Evolutionary conservation across 1,140 invertebrate species (phyloP).

Genomic region (Bombyx mandarina): DNA sequence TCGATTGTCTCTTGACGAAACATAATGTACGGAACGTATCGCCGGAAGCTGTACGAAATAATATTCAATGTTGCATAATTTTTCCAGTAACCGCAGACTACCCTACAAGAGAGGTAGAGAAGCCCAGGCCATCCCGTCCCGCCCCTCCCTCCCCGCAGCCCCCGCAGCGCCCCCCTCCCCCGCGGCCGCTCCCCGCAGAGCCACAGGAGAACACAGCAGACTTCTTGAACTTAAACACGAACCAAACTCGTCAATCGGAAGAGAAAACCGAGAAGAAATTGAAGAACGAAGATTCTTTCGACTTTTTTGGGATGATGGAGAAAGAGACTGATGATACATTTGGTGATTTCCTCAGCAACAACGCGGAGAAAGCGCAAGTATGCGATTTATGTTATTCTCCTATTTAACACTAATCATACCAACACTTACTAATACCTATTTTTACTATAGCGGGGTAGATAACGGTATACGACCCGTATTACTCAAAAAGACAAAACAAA

Average conservation of each 20-base stretch:
- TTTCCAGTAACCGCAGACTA: conserved; percentile 47
- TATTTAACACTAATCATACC: neutral
- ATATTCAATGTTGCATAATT: neutral
- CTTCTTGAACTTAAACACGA: conserved; percentile 37
- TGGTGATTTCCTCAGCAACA: conserved; percentile 57
- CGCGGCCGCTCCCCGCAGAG: conserved; percentile 9
- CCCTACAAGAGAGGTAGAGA: conserved; percentile 29
- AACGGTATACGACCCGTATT: too few relatives aligned
- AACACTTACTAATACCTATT: neutral
- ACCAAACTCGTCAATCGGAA: conserved; percentile 4
- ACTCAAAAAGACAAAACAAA: too few relatives aligned
- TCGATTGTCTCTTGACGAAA: too few relatives aligned
- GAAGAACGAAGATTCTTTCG: conserved; percentile 58
- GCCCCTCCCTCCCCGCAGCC: conserved; percentile 44
- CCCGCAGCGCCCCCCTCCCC: conserved; percentile 16
- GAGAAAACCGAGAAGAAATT: conserved; percentile 33
- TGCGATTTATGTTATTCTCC: neutral
- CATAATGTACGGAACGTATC: too few relatives aligned
- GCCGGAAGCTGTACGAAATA: too few relatives aligned
- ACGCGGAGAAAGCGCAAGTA: conserved; percentile 34
- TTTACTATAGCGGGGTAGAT: neutral
- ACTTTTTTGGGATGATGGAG: conserved; percentile 65
- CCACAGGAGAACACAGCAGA: conserved; percentile 26
- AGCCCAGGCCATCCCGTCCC: conserved; percentile 37
- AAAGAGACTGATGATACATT: conserved; percentile 55